Conservation (phyloP, 2,888 invertebrate species). For the Lissocephala sabroskyi region DNA sequence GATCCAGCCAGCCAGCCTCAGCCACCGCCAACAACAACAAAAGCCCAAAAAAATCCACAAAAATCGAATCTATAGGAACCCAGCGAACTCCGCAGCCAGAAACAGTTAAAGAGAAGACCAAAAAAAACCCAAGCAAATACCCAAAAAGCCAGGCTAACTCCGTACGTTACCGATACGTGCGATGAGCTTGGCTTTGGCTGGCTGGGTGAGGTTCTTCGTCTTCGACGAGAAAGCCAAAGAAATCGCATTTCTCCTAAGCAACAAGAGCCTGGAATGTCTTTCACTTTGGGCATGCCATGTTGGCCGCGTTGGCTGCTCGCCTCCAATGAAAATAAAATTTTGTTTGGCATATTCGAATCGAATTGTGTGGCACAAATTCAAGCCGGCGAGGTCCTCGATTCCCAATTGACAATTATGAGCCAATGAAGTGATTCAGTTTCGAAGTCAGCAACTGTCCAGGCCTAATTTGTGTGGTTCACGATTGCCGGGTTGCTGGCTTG, state of each 20-base stretch:
- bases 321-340: slow-evolving; percentile 54
- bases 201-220: background rate
- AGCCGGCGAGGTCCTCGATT: too few relatives aligned
- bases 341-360: slow-evolving; percentile 44
- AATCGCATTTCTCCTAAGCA: slow-evolving; percentile 46
- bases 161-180: slow-evolving; percentile 4
- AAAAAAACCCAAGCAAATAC: slow-evolving; percentile 2
- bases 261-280: slow-evolving; percentile 49
- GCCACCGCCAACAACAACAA: slow-evolving; percentile 4
- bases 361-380: slow-evolving; percentile 42
- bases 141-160: slow-evolving; percentile 7
- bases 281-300: slow-evolving; percentile 41
- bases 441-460: slow-evolving; percentile 34
- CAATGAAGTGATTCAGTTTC: slow-evolving; percentile 55
- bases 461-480: slow-evolving; percentile 43
- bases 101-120: slow-evolving; percentile 18
- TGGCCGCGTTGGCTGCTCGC: slow-evolving; percentile 5
- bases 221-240: slow-evolving; percentile 49
- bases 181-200: background rate
- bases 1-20: background rate
- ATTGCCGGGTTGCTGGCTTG: slow-evolving; percentile 23
- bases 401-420: slow-evolving; percentile 68
- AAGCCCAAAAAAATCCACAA: slow-evolving; percentile 13
- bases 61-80: slow-evolving; percentile 33
- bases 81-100: slow-evolving; percentile 18